Conservation (phyloP, 2,797 vertebrate species). For the Falco novaeseelandiae region DNA sequence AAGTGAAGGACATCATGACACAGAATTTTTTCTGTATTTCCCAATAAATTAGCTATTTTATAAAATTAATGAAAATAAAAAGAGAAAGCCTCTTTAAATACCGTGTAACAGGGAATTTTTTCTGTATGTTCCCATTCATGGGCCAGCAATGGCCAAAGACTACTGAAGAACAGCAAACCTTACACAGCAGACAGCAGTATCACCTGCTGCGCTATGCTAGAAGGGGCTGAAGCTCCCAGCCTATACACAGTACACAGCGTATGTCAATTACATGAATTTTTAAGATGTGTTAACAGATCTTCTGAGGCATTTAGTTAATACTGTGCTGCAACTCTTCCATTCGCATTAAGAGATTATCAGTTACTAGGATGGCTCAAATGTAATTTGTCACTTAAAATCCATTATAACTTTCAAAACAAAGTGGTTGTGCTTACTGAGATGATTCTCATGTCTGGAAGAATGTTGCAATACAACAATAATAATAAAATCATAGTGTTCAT, state of each 20-base stretch:
- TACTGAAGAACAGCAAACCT: neutral
- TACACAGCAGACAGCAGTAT: neutral
- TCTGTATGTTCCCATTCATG: neutral
- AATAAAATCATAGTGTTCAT: neutral
- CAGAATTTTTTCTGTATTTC: neutral
- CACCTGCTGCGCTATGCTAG: neutral
- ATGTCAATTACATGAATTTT: neutral
- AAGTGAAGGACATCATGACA: neutral
- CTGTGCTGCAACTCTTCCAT: neutral
- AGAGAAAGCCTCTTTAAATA: neutral
- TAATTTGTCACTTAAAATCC: neutral
- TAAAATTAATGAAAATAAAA: neutral
- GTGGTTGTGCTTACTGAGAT: neutral
- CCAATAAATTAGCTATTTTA: neutral
- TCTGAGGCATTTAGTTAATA: neutral
- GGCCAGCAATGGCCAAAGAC: neutral
- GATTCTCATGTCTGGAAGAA: neutral
- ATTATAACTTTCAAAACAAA: neutral
- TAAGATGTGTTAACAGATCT: neutral
- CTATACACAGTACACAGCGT: fast-evolving
- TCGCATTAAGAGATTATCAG: neutral
- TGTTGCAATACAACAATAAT: neutral
- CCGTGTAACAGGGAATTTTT: neutral
- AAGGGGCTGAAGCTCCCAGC: neutral
- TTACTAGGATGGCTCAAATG: neutral